A percentile compares a stretch with the other conserved stretches of the same genome.
phyloP scores from a whole-genome alignment of 2,797 vertebrate genomes.

The Sebastes diploproa region DNA sequence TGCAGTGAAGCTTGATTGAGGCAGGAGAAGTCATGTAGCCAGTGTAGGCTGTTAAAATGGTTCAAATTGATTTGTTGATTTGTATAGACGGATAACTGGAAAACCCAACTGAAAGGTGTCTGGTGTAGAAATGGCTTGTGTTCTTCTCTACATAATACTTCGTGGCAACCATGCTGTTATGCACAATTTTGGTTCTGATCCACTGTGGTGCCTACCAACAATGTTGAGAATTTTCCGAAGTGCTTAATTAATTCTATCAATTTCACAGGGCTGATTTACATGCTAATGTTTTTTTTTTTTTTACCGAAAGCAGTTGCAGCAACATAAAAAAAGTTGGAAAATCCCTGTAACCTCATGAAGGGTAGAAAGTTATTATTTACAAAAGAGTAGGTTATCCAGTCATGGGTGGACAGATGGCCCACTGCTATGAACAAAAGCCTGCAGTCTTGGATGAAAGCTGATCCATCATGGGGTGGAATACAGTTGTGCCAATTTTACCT shows the following conservation, averaged over 20 bases:
- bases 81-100: no score
- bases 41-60: neutral
- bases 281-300: neutral
- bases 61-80: neutral
- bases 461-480: constrained; percentile 13
- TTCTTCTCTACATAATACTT: neutral
- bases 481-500: neutral
- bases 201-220: neutral
- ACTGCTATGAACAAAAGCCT: neutral
- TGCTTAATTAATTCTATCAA: neutral
- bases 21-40: neutral
- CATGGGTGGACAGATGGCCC: constrained; percentile 6
- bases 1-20: neutral
- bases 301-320: neutral
- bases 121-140: neutral
- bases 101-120: no score
- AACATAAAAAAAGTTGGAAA: neutral
- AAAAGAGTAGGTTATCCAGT: neutral
- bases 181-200: neutral
- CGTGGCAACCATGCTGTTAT: neutral
- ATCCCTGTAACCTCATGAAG: neutral
- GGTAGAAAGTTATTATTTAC: neutral
- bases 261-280: neutral
- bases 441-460: constrained; percentile 13
- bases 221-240: neutral